Conservation (phyloP, 1,140 invertebrate genomes). For the Trichogramma pretiosum region DNA sequence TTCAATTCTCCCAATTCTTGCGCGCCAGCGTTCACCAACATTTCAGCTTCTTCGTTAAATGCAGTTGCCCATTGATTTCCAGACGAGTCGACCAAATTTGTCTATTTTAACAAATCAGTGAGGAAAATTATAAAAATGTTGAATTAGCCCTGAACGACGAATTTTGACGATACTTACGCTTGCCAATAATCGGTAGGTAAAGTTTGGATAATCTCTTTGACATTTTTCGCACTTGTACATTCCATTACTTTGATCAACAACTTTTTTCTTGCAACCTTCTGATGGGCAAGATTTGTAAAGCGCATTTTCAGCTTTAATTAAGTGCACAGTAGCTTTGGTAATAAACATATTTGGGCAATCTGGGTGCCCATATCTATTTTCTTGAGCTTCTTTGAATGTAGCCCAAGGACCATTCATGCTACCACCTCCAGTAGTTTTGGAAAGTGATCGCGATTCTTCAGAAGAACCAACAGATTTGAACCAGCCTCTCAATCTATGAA, state of each 20-base stretch:
- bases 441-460: constrained; percentile 43
- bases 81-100: constrained; percentile 72
- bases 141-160: not conserved
- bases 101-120: constrained; percentile 44
- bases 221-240: constrained; percentile 93
- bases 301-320: constrained; percentile 67
- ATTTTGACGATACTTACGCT: constrained; percentile 51
- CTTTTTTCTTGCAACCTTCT: constrained; percentile 85
- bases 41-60: constrained; percentile 81
- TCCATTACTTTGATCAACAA: constrained; percentile 79
- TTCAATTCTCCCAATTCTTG: constrained; percentile 67
- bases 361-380: constrained; percentile 52
- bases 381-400: constrained; percentile 63
- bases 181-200: constrained; percentile 76
- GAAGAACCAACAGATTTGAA: constrained; percentile 68
- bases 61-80: constrained; percentile 79
- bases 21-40: constrained; percentile 65
- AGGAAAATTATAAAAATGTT: constrained; percentile 19
- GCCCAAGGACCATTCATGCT: constrained; percentile 44
- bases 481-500: constrained; percentile 70
- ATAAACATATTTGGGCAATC: constrained; percentile 76
- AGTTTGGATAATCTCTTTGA: constrained; percentile 71
- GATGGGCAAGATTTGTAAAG: constrained; percentile 85
- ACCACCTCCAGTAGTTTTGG: constrained; percentile 24
- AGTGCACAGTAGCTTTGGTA: constrained; percentile 57